Base-by-base conservation (phyloP, 2,888 invertebrate genomes). In the Lycaena phlaeas region DNA sequence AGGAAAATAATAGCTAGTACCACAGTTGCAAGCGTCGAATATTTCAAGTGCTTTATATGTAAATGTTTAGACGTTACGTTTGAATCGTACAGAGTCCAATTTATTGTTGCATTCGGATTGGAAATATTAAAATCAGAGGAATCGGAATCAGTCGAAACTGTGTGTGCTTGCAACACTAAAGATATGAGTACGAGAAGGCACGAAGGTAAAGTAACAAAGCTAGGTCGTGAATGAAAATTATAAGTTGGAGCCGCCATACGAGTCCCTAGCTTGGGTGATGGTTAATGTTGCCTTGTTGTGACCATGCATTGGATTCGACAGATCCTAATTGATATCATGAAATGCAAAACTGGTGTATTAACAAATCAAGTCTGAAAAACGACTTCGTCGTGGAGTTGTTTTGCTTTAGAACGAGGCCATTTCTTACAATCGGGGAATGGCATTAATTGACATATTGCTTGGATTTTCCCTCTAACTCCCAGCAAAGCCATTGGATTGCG, bases 1-100 rank as follows among this genome's bases (percentile, higher is more conserved):
- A 93, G 86, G 56, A 94, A 86, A 46, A 94, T 82, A 48, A 92
- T 84, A 45, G 90, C 89, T 53, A 94, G 89, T 50, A 93, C 67
- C 52, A 94, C 88, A 44, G 92, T 82, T 34, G 70, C 69, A 5
- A 73, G 59, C 14, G 73, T 70, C 14, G 84, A 79, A 56, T 81
- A 85, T 49, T 74, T 84, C 5, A 65, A 62, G 54, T 82, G 79
- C 47, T 79, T 81, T 50, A 82, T 76, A 44, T 74, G 67, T 9
- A 55, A 48, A 22, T 54, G 48, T 38, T 58, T 67, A 3, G 65
- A 73, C 22, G 60, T 53, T 22, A 5, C 22, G 49, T 78, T 77
- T 28, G 65, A 64, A 29, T 81, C 79, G 41, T 64, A 55, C 2
- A 73, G 52, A 3, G 79, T 71, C 67, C 68, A 76, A 53, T 79